These are phyloP conservation scores for Epicampocera succincta DNA, from an alignment of 2,888 invertebrate species.

Conservation along the genomic window DNA sequence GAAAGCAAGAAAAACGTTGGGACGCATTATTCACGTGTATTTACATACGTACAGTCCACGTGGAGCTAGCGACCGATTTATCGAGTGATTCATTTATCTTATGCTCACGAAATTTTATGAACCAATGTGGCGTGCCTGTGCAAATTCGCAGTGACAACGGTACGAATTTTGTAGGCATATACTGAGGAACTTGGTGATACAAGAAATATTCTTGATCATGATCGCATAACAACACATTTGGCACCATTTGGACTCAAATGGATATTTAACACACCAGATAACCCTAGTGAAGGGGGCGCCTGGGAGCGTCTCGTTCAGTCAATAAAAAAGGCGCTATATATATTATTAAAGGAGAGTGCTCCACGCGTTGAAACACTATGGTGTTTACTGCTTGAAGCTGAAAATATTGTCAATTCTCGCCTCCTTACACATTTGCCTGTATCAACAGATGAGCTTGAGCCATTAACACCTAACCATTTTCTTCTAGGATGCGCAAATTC, in stretches of 20 bases:
- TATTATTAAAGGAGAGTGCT: constrained; percentile 6
- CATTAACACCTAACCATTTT: too few species aligned
- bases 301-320: too few species aligned
- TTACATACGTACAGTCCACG: not conserved
- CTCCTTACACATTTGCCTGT: too few species aligned
- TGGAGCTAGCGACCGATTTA: not conserved
- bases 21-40: not conserved
- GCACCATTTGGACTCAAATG: not conserved
- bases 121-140: not conserved
- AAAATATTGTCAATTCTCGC: too few species aligned
- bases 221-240: not conserved
- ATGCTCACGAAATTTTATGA: not conserved
- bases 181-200: not conserved
- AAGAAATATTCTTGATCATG: not conserved
- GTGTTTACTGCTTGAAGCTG: too few species aligned
- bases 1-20: too few species aligned
- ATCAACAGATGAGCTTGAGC: too few species aligned
- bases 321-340: not conserved
- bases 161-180: not conserved
- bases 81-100: constrained; percentile 1
- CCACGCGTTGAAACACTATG: too few species aligned
- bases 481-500: too few species aligned
- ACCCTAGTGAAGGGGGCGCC: constrained; percentile 12
- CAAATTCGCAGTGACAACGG: not conserved
- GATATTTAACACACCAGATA: constrained; percentile 2